A percentile compares a stretch with the other conserved stretches of the same genome.
Evolutionary conservation across 2,888 invertebrate species (phyloP).

Genomic region (Dryocosmus kuriphilus): DNA sequence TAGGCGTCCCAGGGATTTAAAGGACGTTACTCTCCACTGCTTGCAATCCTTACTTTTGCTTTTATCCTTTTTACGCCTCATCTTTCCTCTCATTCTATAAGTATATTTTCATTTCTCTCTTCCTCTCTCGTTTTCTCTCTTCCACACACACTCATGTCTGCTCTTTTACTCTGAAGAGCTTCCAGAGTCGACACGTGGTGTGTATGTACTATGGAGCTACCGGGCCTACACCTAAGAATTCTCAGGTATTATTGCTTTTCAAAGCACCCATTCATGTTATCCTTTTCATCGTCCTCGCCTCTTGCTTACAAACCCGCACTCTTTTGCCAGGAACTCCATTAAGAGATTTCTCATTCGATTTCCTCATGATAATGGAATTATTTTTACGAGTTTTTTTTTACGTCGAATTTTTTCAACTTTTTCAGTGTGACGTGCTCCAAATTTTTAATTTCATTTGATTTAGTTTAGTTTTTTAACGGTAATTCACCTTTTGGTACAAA

Average conservation of each 20-base stretch:
- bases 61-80: conserved; percentile 42
- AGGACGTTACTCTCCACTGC: conserved; percentile 31
- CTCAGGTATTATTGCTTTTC: conserved; percentile 41
- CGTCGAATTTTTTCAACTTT: not conserved
- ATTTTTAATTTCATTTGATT: no score
- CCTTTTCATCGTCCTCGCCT: conserved; percentile 38
- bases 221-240: conserved; percentile 37
- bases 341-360: conserved; percentile 38
- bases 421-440: not conserved
- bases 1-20: conserved; percentile 50
- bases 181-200: conserved; percentile 20
- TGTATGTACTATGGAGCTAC: conserved; percentile 12
- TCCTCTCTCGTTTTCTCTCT: conserved; percentile 21
- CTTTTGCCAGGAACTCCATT: conserved; percentile 18
- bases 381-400: not conserved
- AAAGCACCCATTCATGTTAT: conserved; percentile 39
- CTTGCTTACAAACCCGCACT: conserved; percentile 30
- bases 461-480: no score
- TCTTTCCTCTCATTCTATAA: conserved; percentile 23
- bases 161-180: conserved; percentile 13
- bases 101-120: conserved; percentile 4
- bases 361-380: conserved; percentile 13
- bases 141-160: conserved; percentile 38
- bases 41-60: conserved; percentile 37
- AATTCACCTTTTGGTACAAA: no score